Conservation (phyloP, 1,140 invertebrate genomes). For the Brachionus manjavacas region DNA sequence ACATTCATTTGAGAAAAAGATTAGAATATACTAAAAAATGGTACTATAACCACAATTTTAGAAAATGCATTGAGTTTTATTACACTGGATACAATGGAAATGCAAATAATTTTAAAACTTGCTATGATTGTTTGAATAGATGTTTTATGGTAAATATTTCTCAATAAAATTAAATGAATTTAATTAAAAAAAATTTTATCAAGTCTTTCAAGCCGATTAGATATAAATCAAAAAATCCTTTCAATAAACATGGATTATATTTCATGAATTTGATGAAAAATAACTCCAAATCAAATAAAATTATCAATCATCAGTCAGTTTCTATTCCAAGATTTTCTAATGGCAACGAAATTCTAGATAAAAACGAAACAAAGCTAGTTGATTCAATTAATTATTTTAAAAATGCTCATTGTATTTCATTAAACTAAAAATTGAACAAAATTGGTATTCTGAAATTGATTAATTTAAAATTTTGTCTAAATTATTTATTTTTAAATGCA, state of each 20-base stretch:
- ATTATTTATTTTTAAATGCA: too few species aligned
- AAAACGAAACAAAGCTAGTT: not conserved
- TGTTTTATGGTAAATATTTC: conserved; percentile 14
- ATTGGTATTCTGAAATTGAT: too few species aligned
- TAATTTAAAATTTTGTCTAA: too few species aligned
- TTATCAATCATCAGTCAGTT: not conserved
- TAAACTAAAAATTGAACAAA: not conserved
- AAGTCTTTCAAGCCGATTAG: not conserved
- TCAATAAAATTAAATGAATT: not conserved
- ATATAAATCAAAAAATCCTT: conserved; percentile 29
- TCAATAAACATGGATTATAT: conserved; percentile 15
- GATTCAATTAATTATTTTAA: not conserved
- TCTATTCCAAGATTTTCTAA: not conserved
- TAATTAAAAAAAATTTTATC: not conserved
- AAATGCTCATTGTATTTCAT: not conserved
- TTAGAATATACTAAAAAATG: not conserved
- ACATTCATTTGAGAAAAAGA: not conserved
- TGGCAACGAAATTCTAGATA: not conserved
- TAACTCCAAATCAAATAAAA: not conserved
- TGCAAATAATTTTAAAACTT: conserved; percentile 30
- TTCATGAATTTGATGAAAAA: conserved; percentile 2
- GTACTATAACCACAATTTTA: conserved; percentile 31
- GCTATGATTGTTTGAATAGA: conserved; percentile 16
- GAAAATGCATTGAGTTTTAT: conserved; percentile 28
- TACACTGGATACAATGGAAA: conserved; percentile 27